A percentile compares a stretch with the other conserved stretches of the same genome.
Conservation (phyloP, 1,140 invertebrate genomes). For the Lasaia peninsularis region DNA sequence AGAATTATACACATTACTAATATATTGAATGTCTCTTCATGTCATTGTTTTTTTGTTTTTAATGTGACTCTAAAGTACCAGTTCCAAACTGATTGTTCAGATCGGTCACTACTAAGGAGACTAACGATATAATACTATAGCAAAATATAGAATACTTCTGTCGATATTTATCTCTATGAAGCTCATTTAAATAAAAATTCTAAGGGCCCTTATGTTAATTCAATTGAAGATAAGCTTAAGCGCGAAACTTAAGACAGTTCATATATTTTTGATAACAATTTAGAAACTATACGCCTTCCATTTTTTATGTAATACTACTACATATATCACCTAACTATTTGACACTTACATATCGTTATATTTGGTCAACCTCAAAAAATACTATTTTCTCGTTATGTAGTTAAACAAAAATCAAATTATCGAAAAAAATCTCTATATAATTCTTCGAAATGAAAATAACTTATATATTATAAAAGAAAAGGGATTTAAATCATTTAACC, state of each 20-base stretch:
- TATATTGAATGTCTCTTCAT: too few relatives aligned
- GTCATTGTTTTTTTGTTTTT: too few relatives aligned
- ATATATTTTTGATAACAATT: slow-evolving; percentile 5
- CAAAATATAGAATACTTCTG: background rate
- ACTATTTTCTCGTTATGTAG: background rate
- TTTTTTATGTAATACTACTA: slow-evolving; percentile 3
- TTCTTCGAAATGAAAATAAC: too few relatives aligned
- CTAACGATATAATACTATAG: background rate
- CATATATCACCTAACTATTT: slow-evolving; percentile 3
- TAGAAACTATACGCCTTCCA: slow-evolving; percentile 11
- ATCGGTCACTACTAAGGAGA: background rate
- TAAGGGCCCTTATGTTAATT: background rate
- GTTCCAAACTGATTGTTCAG: background rate
- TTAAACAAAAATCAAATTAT: too few relatives aligned
- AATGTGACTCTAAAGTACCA: background rate
- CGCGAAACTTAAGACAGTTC: slow-evolving; percentile 2
- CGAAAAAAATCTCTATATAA: too few relatives aligned
- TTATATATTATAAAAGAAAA: too few relatives aligned
- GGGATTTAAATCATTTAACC: too few relatives aligned
- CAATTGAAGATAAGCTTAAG: background rate
- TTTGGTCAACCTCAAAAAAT: background rate
- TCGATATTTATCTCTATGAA: slow-evolving; percentile 1
- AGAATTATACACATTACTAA: too few relatives aligned
- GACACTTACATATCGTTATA: background rate
- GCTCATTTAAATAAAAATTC: background rate